Base-by-base conservation (phyloP, 2,797 vertebrate species). In the Danio albolineatus region DNA sequence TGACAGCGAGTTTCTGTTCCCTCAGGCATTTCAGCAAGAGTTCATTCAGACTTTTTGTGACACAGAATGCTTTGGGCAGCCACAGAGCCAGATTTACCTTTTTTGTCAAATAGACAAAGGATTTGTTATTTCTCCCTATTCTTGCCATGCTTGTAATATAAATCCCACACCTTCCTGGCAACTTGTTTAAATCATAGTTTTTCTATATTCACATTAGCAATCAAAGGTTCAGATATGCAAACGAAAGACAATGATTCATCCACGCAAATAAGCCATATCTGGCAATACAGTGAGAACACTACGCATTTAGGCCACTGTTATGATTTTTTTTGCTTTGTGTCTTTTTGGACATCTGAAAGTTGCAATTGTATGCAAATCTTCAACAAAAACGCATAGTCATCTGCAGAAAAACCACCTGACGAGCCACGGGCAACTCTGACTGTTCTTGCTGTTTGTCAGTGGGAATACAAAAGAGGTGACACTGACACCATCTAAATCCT, bases 401-500 rank as follows among this genome's bases (percentile, higher is more conserved):
- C 8, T 28, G 48, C 9, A 19, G 36, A 19, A 17, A 16, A 5
- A 67, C 62, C 28, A 14, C 39, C 14, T 43, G 14, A 36, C 57
- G 62, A 66, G 62, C 41, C 51, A 56, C 16, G 5, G 19, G 74
- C 17, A 38, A 56, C 10, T 67, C 16, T 48, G 39, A 56, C 65
- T 14, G 51, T 46, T 43, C 43, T 53, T 21, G 62, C 21, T 59
- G 28, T 74, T 49, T 21, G 46, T 39, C 41, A 46, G 36, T 17
- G 36, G 86, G 76, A 86, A 85, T 53, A 48, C 83, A 85, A 21
- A 13, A 77, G 21, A 78, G 89, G 36, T 28, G 28, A 28, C 28
- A 39, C 21, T 77, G 87, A 90, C 85, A 61, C 88, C 89, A 89
- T 82, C 89, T 88, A 90, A 92, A 91, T 91, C 91, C 88, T 85